Conservation (phyloP, 2,797 vertebrate genomes). For the Coreius guichenoti region DNA sequence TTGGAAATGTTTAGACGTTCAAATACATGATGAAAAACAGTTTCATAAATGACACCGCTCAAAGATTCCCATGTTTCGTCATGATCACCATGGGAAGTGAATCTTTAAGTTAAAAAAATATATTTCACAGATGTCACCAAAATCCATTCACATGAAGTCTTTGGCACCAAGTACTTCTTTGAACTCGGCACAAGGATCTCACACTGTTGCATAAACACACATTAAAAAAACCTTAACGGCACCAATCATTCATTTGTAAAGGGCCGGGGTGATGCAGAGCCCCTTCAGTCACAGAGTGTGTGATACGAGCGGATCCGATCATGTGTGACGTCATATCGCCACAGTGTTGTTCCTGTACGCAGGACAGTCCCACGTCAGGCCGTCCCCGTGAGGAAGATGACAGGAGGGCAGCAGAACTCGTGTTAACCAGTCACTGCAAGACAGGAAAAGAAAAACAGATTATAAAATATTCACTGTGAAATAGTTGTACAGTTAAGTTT, state of each 20-base stretch:
- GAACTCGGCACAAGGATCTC: constrained; percentile 12
- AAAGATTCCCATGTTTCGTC: not conserved
- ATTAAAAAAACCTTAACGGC: not conserved
- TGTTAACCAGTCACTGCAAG: constrained; percentile 91
- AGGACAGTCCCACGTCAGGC: constrained; percentile 86
- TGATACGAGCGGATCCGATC: not conserved
- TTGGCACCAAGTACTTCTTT: constrained; percentile 50
- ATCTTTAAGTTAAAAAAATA: constrained; percentile 2
- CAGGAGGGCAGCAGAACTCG: constrained; percentile 90
- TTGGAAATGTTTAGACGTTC: not conserved
- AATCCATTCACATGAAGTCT: constrained; percentile 25
- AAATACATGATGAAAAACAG: not conserved
- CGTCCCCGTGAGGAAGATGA: constrained; percentile 85
- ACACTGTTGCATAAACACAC: not conserved
- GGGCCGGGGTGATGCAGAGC: not conserved
- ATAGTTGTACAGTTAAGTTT: not conserved
- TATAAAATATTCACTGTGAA: not conserved
- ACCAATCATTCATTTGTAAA: not conserved
- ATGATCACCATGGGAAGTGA: not conserved
- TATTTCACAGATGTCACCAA: constrained; percentile 4
- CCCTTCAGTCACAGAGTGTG: not conserved
- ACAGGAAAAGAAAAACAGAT: constrained; percentile 25
- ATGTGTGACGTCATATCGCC: constrained; percentile 80
- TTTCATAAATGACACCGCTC: constrained; percentile 3
- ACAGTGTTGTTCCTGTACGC: constrained; percentile 76